Conservation (phyloP, 37 sponge, comb jelly and placozoan species). For the Aphrocallistes beatrix region DNA sequence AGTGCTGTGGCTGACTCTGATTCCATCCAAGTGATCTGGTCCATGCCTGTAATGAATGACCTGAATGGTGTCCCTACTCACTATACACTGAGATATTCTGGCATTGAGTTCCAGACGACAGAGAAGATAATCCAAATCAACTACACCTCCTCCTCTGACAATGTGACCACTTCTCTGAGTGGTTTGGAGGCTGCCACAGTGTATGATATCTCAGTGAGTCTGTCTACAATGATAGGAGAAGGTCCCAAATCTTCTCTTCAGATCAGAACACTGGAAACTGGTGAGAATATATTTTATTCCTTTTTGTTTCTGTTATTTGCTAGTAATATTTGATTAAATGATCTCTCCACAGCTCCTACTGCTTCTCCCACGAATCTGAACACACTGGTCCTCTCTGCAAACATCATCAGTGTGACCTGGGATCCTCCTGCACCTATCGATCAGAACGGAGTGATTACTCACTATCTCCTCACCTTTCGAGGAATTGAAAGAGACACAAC, state of each 20-base stretch:
- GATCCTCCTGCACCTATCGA: background rate
- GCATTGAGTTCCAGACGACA: background rate
- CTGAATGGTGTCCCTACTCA: conserved; percentile 4
- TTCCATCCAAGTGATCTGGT: background rate
- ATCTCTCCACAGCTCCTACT: background rate
- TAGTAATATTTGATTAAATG: too few species aligned
- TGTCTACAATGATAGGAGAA: background rate
- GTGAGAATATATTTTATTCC: too few species aligned
- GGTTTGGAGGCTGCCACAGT: background rate
- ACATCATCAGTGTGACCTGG: conserved; percentile 4
- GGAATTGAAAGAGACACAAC: background rate
- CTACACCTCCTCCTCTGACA: conserved; percentile 6
- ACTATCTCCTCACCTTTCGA: background rate
- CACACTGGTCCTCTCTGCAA: background rate
- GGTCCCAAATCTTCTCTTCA: background rate
- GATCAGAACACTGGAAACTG: background rate
- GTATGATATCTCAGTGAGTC: background rate
- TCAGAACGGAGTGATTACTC: conserved; percentile 10
- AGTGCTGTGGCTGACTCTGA: background rate
- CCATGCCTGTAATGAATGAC: background rate
- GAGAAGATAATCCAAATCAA: background rate
- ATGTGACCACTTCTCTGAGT: background rate
- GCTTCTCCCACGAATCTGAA: background rate
- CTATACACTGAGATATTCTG: conserved; percentile 14
- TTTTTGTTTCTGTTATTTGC: too few species aligned